Conservation (phyloP, 2,797 vertebrate genomes). For the Luscinia megarhynchos region DNA sequence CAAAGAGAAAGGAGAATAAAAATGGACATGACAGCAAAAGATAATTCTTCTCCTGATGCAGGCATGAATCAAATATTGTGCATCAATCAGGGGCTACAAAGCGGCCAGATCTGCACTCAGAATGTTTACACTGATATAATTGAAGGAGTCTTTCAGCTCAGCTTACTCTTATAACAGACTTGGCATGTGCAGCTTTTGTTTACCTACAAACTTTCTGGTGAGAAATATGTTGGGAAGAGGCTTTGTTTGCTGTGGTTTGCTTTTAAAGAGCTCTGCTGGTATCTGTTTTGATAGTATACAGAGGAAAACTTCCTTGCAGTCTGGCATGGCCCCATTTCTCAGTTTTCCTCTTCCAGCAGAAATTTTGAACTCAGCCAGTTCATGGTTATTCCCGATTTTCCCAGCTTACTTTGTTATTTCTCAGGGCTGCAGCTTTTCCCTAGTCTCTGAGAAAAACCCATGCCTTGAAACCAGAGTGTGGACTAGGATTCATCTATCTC, state of each 20-base stretch:
- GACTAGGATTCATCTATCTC: background rate
- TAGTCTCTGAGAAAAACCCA: background rate
- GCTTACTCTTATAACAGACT: background rate
- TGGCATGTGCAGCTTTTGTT: background rate
- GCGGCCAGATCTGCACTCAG: background rate
- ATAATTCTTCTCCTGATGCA: background rate
- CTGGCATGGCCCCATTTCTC: background rate
- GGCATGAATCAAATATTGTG: background rate
- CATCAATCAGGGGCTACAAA: background rate
- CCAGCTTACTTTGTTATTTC: background rate
- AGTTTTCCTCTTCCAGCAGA: background rate
- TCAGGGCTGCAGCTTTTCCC: background rate
- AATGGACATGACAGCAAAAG: background rate
- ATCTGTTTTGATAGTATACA: background rate
- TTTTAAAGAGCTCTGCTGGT: background rate
- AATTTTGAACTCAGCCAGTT: background rate
- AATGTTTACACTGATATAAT: background rate
- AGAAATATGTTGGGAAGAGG: background rate
- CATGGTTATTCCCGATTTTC: background rate
- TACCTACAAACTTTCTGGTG: background rate
- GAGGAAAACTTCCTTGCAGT: background rate
- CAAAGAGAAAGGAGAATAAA: background rate
- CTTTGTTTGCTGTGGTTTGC: background rate
- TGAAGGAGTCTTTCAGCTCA: background rate
- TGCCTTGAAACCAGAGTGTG: background rate